A percentile compares a stretch with the other conserved stretches of the same genome.
phyloP scores from a whole-genome alignment of 2,113 vertebrate species.

The Phaetusa simplex region DNA sequence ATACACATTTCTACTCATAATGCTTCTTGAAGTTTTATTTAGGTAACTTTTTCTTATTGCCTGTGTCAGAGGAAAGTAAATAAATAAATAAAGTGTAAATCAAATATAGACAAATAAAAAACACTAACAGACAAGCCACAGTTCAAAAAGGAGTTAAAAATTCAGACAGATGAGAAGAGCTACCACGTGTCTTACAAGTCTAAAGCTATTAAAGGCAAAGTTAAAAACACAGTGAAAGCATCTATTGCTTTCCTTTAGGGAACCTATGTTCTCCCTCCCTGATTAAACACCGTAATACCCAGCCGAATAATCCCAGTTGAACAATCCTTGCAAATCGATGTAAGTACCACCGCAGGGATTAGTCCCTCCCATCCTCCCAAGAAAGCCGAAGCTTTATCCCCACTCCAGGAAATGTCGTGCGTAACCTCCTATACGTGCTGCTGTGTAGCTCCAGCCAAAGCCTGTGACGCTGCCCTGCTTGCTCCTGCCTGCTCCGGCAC shows the following conservation, averaged over 20 bases:
- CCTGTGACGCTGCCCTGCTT: background rate
- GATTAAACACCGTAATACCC: conserved; percentile 6
- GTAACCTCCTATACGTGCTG: background rate
- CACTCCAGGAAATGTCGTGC: background rate
- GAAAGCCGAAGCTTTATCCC: background rate
- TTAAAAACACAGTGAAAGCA: background rate
- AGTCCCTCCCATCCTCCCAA: background rate
- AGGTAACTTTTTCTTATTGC: background rate
- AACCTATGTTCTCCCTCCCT: background rate
- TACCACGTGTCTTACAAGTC: background rate
- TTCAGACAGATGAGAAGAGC: background rate
- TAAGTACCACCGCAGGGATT: background rate
- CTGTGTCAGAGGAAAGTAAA: accelerated
- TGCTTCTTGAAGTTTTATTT: background rate
- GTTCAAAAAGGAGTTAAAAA: background rate
- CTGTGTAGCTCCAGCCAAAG: background rate
- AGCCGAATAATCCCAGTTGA: background rate
- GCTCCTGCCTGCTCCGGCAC: background rate
- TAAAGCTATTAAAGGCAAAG: background rate
- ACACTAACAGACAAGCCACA: background rate
- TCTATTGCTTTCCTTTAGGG: background rate
- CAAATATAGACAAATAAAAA: background rate
- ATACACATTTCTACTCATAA: background rate
- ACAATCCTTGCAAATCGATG: background rate
- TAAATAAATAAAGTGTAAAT: background rate